Evolutionary conservation across 2,113 vertebrate species (phyloP).

Genomic region (Chloropsis cyanopogon): DNA sequence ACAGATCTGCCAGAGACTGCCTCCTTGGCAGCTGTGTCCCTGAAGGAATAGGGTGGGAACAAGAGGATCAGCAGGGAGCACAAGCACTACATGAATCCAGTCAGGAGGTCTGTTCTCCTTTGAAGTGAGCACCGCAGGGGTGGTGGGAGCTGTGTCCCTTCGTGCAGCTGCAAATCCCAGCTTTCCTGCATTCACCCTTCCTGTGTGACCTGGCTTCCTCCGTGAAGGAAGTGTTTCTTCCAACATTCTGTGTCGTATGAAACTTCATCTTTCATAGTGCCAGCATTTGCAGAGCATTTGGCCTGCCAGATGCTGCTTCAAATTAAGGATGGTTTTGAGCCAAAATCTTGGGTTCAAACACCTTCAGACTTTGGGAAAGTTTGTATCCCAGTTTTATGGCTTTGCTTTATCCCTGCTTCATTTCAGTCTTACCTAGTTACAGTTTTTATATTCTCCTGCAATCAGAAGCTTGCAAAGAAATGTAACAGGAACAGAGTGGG

Average conservation of each 20-base stretch:
- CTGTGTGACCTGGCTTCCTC: neutral
- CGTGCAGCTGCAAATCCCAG: neutral
- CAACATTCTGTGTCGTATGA: neutral
- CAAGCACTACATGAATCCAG: neutral
- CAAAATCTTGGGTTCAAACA: conserved; percentile 52
- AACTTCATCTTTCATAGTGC: neutral
- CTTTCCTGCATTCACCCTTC: neutral
- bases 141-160: neutral
- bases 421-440: conserved; percentile 60
- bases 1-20: neutral
- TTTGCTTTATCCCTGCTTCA: conserved; percentile 35
- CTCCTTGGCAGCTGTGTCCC: neutral
- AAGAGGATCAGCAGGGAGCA: neutral
- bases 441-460: conserved; percentile 49
- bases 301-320: conserved; percentile 53
- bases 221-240: neutral
- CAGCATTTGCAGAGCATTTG: conserved; percentile 29
- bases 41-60: neutral
- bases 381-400: neutral
- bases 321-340: conserved; percentile 38
- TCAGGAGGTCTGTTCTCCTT: neutral
- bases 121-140: neutral
- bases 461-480: conserved; percentile 46
- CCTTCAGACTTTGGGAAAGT: conserved; percentile 46
- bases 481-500: neutral